Conservation (phyloP, 2,797 vertebrate genomes). For the Phylloscopus collybita region DNA sequence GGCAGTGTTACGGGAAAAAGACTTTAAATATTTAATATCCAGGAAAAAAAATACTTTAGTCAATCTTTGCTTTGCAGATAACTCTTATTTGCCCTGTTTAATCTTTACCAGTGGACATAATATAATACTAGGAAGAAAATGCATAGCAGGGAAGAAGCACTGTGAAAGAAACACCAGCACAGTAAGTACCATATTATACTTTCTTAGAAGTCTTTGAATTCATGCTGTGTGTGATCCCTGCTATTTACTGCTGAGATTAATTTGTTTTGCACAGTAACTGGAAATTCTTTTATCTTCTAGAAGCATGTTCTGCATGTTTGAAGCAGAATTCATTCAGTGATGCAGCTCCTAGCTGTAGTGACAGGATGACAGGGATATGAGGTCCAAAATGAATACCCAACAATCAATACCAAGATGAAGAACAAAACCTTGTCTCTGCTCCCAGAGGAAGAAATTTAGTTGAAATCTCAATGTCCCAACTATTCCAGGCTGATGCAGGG, state of each 20-base stretch:
- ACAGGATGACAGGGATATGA: background rate
- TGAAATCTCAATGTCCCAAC: background rate
- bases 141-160: background rate
- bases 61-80: conserved; percentile 31
- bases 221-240: background rate
- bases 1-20: background rate
- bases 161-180: background rate
- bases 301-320: background rate
- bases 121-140: background rate
- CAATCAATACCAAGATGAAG: background rate
- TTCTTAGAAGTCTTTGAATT: background rate
- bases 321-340: background rate
- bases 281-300: background rate
- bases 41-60: background rate
- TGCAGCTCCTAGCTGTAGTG: background rate
- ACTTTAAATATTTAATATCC: background rate
- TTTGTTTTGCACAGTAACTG: background rate
- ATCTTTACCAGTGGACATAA: conserved; percentile 38
- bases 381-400: background rate
- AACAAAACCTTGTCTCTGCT: background rate
- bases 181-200: conserved; percentile 22
- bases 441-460: background rate
- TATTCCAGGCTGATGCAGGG: background rate
- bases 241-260: background rate
- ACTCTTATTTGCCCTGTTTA: conserved; percentile 45